Base-by-base conservation (phyloP, 2,113 vertebrate genomes). In the Ciconia maguari region DNA sequence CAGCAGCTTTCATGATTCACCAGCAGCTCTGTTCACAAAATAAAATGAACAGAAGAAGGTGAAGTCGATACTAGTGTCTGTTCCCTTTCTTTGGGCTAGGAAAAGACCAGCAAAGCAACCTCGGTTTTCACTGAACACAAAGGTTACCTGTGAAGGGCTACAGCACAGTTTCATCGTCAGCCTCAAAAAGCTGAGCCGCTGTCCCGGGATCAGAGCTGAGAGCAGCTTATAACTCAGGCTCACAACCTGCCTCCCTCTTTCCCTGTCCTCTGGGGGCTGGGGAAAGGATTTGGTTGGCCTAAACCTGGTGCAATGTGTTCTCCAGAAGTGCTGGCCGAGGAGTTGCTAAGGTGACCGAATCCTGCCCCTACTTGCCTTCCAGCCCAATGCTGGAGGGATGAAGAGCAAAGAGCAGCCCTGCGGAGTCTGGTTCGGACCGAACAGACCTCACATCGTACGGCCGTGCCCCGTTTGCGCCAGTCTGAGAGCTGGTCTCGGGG, bases 391-490 rank as follows among this genome's bases (percentile, higher is more conserved):
- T 12, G 41, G 41, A 2, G 8, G 51, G 21, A 20, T 12, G 42
- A 70, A 58, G 46, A 15, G 25, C 18, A 16, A n/a, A 11, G 18
- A 58, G 54, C 71, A 78, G 83, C 60, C 1, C 55, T 13, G 46
- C 64, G 27, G 86, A 9, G 55, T 3, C 36, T 36, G 62, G 42
- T 48, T 75, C 2, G 2, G 38, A 9, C 41, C 2, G 0, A 51
- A 32, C 19, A 44, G 55, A n/a, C 44, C 57, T 20, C 26, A 2
- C 25, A 10, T 1, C 0, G 3, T 19, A 34, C 21, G 44, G 62
- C 10, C 1, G 0, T 5, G 46, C 49, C 18, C 57, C 1, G 3
- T 51, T 9, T 3, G 83, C 2, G 1, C 15, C 18, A 4, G 1
- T 9, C 12, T 20, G 71, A 66, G 60, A 22, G 30, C 9, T 25